Conservation (phyloP, 2,888 invertebrate species). For the Aleiodes alternator region DNA sequence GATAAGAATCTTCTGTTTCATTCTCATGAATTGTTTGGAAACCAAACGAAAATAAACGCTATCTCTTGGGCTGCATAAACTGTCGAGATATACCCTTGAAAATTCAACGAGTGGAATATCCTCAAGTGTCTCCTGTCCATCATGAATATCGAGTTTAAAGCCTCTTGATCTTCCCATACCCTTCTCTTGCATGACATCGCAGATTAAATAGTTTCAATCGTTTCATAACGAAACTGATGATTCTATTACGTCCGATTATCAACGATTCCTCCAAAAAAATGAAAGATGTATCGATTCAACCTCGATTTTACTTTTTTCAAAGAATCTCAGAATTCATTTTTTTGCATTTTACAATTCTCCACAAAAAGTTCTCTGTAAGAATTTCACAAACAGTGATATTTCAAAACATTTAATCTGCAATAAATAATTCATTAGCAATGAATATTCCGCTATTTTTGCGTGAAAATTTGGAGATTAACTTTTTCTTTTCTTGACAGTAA, state of each 20-base stretch:
- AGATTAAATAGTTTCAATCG: conserved; percentile 24
- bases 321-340: no score
- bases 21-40: not conserved
- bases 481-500: no score
- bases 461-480: no score
- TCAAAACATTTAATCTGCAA: no score
- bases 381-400: no score
- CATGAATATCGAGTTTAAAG: conserved; percentile 35
- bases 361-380: no score
- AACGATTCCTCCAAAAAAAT: not conserved
- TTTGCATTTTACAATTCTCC: no score
- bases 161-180: conserved; percentile 2
- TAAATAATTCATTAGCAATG: no score
- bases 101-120: conserved; percentile 39
- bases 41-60: conserved; percentile 5
- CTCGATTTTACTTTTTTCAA: not conserved
- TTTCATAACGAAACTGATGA: not conserved
- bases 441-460: no score
- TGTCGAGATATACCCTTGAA: conserved; percentile 28
- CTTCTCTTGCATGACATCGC: not conserved
- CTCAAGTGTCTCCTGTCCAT: conserved; percentile 24
- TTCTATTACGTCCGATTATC: no score
- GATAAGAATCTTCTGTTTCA: not conserved
- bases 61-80: not conserved
- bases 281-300: no score